These are phyloP conservation scores for Glomeris maerens DNA, from an alignment of 1,140 invertebrate genomes.

Conservation along the genomic window DNA sequence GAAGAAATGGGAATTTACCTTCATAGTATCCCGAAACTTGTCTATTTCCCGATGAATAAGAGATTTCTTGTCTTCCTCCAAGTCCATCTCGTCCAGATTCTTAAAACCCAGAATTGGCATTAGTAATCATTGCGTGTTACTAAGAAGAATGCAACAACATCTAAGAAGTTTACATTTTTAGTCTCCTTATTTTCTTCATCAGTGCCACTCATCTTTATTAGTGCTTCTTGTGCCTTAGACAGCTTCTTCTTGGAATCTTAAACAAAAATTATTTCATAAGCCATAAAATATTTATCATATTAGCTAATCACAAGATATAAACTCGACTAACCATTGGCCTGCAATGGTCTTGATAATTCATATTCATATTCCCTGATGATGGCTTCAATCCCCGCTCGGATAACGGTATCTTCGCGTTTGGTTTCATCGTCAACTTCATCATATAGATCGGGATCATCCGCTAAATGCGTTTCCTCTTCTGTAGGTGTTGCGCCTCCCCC, in stretches of 20 bases:
- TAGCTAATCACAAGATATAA: background rate
- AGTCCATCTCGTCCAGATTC: slow-evolving; percentile 39
- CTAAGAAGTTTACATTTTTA: slow-evolving; percentile 9
- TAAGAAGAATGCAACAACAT: background rate
- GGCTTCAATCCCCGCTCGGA: slow-evolving; percentile 55
- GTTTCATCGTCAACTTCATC: slow-evolving; percentile 69
- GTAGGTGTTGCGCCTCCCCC: background rate
- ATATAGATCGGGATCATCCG: slow-evolving; percentile 41
- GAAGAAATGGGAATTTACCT: slow-evolving; percentile 48
- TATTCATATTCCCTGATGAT: slow-evolving; percentile 66
- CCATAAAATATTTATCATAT: no score
- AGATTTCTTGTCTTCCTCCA: slow-evolving; percentile 86
- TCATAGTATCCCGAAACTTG: slow-evolving; percentile 92
- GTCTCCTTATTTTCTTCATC: slow-evolving; percentile 1
- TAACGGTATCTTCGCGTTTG: slow-evolving; percentile 51
- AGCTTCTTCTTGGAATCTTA: slow-evolving; percentile 19
- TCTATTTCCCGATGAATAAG: slow-evolving; percentile 91
- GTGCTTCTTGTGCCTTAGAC: slow-evolving; percentile 25
- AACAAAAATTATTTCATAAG: no score
- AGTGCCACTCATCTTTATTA: slow-evolving; percentile 19
- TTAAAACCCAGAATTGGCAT: no score
- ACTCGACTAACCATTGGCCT: no score
- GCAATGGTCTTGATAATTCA: slow-evolving; percentile 33
- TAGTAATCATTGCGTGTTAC: no score
- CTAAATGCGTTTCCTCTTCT: background rate